These are phyloP conservation scores for Pseudonaja textilis DNA, from an alignment of 2,113 vertebrate species.

Conservation along the genomic window DNA sequence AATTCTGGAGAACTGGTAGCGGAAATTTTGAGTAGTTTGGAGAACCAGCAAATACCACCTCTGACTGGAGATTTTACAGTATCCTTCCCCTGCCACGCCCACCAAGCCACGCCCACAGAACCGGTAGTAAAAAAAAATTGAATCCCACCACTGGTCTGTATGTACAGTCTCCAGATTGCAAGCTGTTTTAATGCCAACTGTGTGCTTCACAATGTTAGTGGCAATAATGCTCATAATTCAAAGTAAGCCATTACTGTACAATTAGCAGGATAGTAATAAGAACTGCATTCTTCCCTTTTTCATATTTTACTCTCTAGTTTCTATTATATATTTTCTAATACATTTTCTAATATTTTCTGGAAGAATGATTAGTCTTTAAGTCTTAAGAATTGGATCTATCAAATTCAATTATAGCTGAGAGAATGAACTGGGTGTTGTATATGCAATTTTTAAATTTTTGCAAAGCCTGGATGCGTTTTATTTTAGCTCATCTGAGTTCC, in stretches of 20 bases:
- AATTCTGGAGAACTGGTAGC: too few relatives aligned
- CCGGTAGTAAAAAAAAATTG: too few relatives aligned
- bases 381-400: neutral
- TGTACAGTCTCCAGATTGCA: neutral
- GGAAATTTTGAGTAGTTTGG: too few relatives aligned
- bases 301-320: neutral
- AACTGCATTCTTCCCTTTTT: neutral
- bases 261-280: neutral
- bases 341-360: neutral
- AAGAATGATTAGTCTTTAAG: neutral
- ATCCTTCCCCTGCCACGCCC: too few relatives aligned
- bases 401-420: neutral
- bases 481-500: slow-evolving; percentile 8
- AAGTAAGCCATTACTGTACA: neutral
- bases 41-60: too few relatives aligned
- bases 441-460: neutral
- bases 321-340: neutral
- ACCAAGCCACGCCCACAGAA: too few relatives aligned
- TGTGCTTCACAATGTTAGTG: neutral
- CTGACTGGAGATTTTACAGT: too few relatives aligned
- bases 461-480: slow-evolving; percentile 26
- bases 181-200: neutral
- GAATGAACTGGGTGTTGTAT: neutral
- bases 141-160: neutral
- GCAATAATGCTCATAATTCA: neutral